Base-by-base conservation (phyloP, 1,140 invertebrate species). In the Lordiphosa collinella region DNA sequence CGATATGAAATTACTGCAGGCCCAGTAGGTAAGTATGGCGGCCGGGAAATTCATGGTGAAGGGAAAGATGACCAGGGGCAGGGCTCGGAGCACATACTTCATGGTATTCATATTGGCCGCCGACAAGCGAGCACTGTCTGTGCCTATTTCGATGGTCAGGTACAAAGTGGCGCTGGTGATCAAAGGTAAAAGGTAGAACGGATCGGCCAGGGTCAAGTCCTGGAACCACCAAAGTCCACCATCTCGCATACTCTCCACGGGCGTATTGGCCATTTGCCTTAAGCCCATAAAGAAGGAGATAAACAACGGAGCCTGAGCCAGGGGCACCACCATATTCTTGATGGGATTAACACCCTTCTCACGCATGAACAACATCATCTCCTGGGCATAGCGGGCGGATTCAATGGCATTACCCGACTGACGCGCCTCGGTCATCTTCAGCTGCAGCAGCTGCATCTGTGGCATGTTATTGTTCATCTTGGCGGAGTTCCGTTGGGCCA, bases 201-300 rank as follows among this genome's bases (percentile, higher is more conserved):
- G 97, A 91, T 99, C 98, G 18, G 94, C 90, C 6, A 96, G 68
- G 3, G 96, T 97, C 9, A 99, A 91, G 92, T 99, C 96, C 0
- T 91, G 91, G 87, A 99, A 98, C 98, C 98, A 99, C 47, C 91
- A 93, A 0, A 97, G 56, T 3, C 98, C 98, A n/a, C 98, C 98
- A 13, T 91, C 89, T 59, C 92, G 92, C 91, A 99, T 91, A 87
- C 96, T 97, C 50, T 96, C 95, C 8, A 99, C 93, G 1, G 97
- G 97, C 7, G 94, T 90, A 76, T 94, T 94, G 0, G 96, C 92
- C 96, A 99, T 98, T 62, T 90, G 82, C 80, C 95, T 91, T 8
- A 99, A 87, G 0, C 93, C 96, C 82, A 96, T 91, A 84, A 98
- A 99, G 85, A 97, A 95, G 5, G 97, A 97, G 34, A 99, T 89